Evolutionary conservation across 2,888 invertebrate genomes (phyloP).

Genomic region (Apotomis betuletana): DNA sequence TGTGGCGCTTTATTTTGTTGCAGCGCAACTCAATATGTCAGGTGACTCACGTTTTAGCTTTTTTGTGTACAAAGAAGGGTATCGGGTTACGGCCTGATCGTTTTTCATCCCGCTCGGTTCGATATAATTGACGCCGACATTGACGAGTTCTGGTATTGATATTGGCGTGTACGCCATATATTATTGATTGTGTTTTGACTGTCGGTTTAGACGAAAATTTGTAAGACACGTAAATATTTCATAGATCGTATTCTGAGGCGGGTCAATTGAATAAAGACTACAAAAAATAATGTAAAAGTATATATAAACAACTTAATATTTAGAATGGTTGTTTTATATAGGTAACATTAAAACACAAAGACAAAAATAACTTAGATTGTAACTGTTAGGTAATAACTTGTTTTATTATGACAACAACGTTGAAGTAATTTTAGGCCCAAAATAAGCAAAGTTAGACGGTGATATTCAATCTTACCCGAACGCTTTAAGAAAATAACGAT

Average conservation of each 20-base stretch:
- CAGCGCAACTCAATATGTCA: constrained; percentile 13
- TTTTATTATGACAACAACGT: background rate
- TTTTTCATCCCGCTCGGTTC: constrained; percentile 15
- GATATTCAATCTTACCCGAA: constrained; percentile 12
- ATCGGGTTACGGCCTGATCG: constrained; percentile 20
- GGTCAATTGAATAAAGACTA: no score
- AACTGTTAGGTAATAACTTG: no score
- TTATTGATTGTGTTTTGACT: background rate
- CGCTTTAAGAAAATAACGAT: constrained; percentile 35
- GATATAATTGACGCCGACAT: constrained; percentile 31
- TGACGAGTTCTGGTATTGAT: constrained; percentile 9
- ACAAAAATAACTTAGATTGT: no score
- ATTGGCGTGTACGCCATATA: background rate
- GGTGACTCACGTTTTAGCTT: constrained; percentile 5
- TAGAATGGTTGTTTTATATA: no score
- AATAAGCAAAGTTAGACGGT: background rate
- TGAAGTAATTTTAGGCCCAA: background rate
- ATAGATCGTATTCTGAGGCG: background rate
- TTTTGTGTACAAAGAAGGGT: constrained; percentile 14
- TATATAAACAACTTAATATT: no score
- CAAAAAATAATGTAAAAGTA: no score
- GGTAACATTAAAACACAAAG: no score
- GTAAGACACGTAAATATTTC: background rate
- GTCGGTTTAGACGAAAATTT: background rate
- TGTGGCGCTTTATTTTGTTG: constrained; percentile 9